Evolutionary conservation across 2,113 vertebrate species (phyloP).

Genomic region (Marmota monax): DNA sequence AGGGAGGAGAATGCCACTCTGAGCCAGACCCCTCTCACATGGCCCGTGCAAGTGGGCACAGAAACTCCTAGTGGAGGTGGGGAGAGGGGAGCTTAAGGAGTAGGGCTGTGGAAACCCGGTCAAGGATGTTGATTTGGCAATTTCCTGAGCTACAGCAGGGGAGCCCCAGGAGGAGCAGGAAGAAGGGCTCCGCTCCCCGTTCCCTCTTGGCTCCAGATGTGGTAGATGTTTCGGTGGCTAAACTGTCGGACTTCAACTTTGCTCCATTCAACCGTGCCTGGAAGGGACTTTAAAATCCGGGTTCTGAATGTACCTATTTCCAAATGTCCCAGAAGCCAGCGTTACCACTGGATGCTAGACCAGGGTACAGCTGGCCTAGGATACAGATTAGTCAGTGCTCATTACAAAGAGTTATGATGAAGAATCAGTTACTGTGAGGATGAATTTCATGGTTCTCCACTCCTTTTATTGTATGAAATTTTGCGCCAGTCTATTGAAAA

Average conservation of each 20-base stretch:
- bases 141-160: background rate
- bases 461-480: background rate
- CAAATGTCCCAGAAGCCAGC: background rate
- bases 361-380: background rate
- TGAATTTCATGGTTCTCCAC: background rate
- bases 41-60: background rate
- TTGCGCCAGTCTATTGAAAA: background rate
- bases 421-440: background rate
- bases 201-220: background rate
- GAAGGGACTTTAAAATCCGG: background rate
- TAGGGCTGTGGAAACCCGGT: background rate
- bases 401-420: background rate
- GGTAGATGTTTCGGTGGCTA: rapidly evolving
- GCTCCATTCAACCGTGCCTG: rapidly evolving
- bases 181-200: background rate
- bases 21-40: rapidly evolving
- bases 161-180: background rate
- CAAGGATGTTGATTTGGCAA: background rate
- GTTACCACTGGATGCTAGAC: rapidly evolving
- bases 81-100: background rate
- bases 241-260: background rate
- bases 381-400: background rate
- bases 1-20: rapidly evolving
- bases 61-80: background rate
- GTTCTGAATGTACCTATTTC: background rate